A percentile compares a stretch with the other conserved stretches of the same genome.
These are phyloP conservation scores for Steinernema khuongi DNA, from an alignment of 1,140 invertebrate genomes.

Conservation along the genomic window DNA sequence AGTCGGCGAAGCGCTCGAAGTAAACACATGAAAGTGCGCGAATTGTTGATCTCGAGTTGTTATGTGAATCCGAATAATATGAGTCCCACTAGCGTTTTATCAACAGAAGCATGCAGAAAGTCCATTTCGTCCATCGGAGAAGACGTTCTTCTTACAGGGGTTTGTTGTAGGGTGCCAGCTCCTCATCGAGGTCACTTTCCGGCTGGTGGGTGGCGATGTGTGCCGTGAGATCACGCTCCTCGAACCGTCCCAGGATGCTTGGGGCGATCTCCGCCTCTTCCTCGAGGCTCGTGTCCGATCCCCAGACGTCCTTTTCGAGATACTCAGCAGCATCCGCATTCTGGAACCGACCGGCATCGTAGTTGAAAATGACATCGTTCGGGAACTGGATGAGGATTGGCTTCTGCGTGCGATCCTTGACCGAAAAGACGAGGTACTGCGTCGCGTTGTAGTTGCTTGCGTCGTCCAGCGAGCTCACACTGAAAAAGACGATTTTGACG, in stretches of 20 bases:
- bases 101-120: background rate
- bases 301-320: constrained; percentile 34
- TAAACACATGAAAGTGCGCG: too few relatives aligned
- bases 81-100: background rate
- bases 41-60: too few relatives aligned
- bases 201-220: background rate
- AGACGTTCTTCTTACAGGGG: too few relatives aligned
- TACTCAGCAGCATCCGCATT: background rate
- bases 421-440: constrained; percentile 37
- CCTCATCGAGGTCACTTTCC: background rate
- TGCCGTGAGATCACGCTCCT: background rate
- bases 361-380: constrained; percentile 26
- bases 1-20: background rate
- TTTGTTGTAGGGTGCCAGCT: background rate
- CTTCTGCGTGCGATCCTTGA: constrained; percentile 34
- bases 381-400: constrained; percentile 35
- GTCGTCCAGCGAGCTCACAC: constrained; percentile 37
- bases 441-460: constrained; percentile 30
- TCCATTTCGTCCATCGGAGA: too few relatives aligned
- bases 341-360: background rate
- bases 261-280: constrained; percentile 23
- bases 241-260: background rate
- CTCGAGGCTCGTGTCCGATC: constrained; percentile 41
- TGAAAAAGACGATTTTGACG: constrained; percentile 14
- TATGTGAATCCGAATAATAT: too few relatives aligned